These are phyloP conservation scores for Microplitis deprimator DNA, from an alignment of 2,888 invertebrate species.

Conservation along the genomic window DNA sequence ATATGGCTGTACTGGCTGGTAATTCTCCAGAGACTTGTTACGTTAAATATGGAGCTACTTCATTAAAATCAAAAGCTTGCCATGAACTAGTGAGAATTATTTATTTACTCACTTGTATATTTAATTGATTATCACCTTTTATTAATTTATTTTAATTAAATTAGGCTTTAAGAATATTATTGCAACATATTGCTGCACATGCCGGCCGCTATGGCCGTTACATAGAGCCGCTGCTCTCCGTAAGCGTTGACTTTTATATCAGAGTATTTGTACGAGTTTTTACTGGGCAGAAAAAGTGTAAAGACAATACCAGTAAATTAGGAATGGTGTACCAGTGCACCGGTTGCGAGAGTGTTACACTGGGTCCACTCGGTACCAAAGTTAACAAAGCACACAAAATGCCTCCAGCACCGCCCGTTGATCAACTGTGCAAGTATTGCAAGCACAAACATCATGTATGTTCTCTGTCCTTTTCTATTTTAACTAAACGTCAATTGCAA, in stretches of 20 bases:
- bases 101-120: conserved; percentile 45
- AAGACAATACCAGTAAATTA: conserved; percentile 88
- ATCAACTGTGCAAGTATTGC: conserved; percentile 82
- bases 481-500: background rate
- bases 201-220: conserved; percentile 95
- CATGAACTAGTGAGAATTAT: conserved; percentile 89
- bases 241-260: conserved; percentile 97
- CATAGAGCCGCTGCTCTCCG: conserved; percentile 89
- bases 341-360: conserved; percentile 86
- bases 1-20: conserved; percentile 96
- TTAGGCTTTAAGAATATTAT: conserved; percentile 91
- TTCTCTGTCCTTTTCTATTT: conserved; percentile 38
- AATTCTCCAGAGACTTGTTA: conserved; percentile 95
- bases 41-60: conserved; percentile 93
- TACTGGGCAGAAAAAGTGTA: conserved; percentile 87
- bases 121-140: background rate
- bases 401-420: conserved; percentile 80
- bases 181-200: conserved; percentile 91
- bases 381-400: conserved; percentile 76
- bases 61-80: conserved; percentile 87
- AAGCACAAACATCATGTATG: conserved; percentile 81
- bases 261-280: conserved; percentile 91
- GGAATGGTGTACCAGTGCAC: conserved; percentile 91
- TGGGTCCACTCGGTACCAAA: conserved; percentile 83
- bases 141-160: background rate